Evolutionary conservation across 1,140 invertebrate genomes (phyloP), one percentile per base, ranked within the genome.

Genomic region (Drosophila pectinifera): DNA sequence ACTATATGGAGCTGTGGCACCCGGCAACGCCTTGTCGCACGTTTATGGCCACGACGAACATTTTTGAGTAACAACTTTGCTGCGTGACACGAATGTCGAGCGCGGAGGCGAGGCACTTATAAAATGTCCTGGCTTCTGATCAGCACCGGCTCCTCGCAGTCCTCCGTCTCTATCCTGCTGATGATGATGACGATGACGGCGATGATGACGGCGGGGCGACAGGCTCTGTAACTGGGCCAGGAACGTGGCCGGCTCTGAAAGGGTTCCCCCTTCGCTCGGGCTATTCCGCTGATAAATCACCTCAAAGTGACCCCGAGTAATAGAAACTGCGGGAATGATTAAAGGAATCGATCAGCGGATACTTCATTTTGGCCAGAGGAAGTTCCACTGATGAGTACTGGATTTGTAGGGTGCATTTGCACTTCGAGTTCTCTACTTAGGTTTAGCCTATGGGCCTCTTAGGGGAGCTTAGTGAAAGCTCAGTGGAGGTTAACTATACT

Each of bases 31-130:
- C 57, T 69, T 63, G 73, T 48, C 62, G 83, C 83, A 88, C 82
- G 83, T 88, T 75, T 76, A 63, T 61, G 68, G 63, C 70, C 65
- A 49, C 62, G 51, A 65, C 51, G 64, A 78, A 82, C 73, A 81
- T 86, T 88, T 86, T 86, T 88, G 83, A 86, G 83, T 83, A 86
- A 86, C 83, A 86, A 88, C 83, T 88, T 88, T 86, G 83, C 83
- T 83, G 83, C 83, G 83, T 86, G 83, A 86, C 79, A 86, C 83
- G 83, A 88, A 86, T 88, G 67, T 43, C 38, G 67, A 85, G 68
- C 63, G 53, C 36, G 49, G 31, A 36, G 49, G 8, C 53, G 74
- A 46, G 70, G 57, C 48, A 56, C 65, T 79, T 73, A 62, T 73
- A 73, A 73, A 83, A 79, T 79, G 59, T 75, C 73, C 58, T 76